These are phyloP conservation scores for Peromyscus nudipes DNA, from an alignment of 2,797 vertebrate genomes.

Conservation along the genomic window DNA sequence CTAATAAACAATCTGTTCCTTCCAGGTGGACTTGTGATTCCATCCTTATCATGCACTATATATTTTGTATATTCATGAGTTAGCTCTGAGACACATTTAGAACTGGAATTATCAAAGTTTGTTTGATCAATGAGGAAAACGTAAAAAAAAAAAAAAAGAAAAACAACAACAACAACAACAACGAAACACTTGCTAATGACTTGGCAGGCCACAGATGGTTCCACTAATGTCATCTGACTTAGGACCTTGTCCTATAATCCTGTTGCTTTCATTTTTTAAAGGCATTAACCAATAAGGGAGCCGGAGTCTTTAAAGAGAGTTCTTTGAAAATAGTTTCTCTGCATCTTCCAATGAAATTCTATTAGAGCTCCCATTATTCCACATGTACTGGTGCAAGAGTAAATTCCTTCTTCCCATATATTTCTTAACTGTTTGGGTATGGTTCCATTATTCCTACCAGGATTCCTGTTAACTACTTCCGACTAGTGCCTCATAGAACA, in stretches of 20 bases:
- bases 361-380: background rate
- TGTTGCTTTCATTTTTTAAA: background rate
- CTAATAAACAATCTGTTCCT: slow-evolving; percentile 68
- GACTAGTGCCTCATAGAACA: background rate
- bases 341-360: background rate
- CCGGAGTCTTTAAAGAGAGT: background rate
- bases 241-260: background rate
- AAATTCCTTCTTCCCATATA: background rate
- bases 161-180: no score
- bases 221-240: background rate
- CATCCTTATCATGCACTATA: background rate
- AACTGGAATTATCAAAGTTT: background rate
- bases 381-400: background rate
- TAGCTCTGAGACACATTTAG: background rate
- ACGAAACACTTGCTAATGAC: background rate
- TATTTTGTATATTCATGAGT: slow-evolving; percentile 38
- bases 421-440: background rate
- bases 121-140: background rate
- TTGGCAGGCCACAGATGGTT: background rate
- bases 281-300: background rate
- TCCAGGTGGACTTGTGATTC: background rate
- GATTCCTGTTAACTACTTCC: background rate
- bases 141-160: background rate
- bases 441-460: background rate
- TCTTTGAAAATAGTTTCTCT: background rate